Evolutionary conservation across 2,113 vertebrate genomes (phyloP), one percentile per base, ranked within the genome.

Genomic region (Tragelaphus imberbis): DNA sequence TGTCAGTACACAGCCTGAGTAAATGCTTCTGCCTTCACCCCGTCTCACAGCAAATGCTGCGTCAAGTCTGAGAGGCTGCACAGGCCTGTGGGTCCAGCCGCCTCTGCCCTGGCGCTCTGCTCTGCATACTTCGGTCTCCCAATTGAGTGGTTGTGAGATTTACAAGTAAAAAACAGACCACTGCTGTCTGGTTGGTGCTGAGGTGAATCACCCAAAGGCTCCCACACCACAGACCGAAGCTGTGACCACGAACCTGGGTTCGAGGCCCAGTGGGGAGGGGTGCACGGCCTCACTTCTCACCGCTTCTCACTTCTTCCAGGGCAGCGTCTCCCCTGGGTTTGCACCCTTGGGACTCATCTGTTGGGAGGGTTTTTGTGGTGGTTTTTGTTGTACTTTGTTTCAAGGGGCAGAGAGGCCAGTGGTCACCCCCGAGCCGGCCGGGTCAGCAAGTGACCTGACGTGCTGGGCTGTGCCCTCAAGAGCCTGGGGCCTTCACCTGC

Each of bases 1-100:
- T 12, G 17, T 59, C 11, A 77, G 10, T 4, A 51, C 59, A 44
- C 47, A 92, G 30, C 15, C 10, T 1, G 1, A n/a, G 23, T 7
- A 58, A 71, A 82, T 28, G 2, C 11, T 15, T 14, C 25, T 11
- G 33, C 40, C 75, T 15, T 44, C 9, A 8, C 58, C 4, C 17
- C 1, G 1, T 56, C 25, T 49, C 25, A 2, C 33, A 1, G 17
- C 3, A 6, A 63, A 30, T 1, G 2, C 30, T 3, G 30, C 3
- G 2, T 68, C 27, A 2, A 25, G 19, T 21, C 44, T 10, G 8
- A 36, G 25, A 19, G 51, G 49, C 49, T 21, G 21, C 28, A 33
- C 1, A 4, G 75, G 59, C 1, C 40, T 1, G 44, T 2, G 2
- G 7, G 7, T 16, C 90, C 28, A 84, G 53, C 49, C 1, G 3